Evolutionary conservation across 2,797 vertebrate species (phyloP).

Genomic region (Aeoliscus strigatus): DNA sequence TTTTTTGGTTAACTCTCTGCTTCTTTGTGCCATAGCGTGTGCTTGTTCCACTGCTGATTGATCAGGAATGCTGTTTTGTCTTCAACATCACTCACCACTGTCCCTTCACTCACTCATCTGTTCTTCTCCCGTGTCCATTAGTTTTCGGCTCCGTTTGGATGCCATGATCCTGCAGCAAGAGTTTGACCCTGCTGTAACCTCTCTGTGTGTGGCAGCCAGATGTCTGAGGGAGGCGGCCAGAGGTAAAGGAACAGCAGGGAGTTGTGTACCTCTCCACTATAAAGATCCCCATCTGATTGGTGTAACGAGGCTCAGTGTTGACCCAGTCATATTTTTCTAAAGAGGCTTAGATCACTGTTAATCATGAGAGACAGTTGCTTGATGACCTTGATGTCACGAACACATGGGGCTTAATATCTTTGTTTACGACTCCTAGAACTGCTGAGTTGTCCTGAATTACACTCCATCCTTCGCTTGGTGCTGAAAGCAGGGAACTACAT

Average conservation of each 20-base stretch:
- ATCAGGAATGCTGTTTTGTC: conserved; percentile 36
- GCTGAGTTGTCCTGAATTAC: conserved; percentile 78
- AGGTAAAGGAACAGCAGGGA: conserved; percentile 74
- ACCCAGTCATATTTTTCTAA: neutral
- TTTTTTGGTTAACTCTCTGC: neutral
- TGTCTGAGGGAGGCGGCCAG: conserved; percentile 79
- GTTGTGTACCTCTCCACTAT: conserved; percentile 27
- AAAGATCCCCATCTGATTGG: conserved; percentile 24
- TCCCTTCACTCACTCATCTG: conserved; percentile 11
- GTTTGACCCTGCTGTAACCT: conserved; percentile 80
- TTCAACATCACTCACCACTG: conserved; percentile 31
- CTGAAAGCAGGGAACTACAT: conserved; percentile 84
- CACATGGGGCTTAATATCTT: conserved; percentile 18
- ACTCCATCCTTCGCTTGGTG: conserved; percentile 80
- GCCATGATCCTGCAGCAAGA: conserved; percentile 82
- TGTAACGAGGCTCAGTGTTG: neutral
- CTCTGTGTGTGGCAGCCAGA: conserved; percentile 81
- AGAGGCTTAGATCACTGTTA: no score
- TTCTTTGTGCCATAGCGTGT: conserved; percentile 24
- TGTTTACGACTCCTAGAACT: conserved; percentile 63
- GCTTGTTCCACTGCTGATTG: conserved; percentile 46
- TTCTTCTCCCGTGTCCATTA: conserved; percentile 50
- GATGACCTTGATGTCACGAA: conserved; percentile 11
- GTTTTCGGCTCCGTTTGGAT: conserved; percentile 78
- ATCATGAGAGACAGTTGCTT: neutral